phyloP scores from a whole-genome alignment of 2,888 invertebrate genomes.

The Falcaria lacertinaria region DNA sequence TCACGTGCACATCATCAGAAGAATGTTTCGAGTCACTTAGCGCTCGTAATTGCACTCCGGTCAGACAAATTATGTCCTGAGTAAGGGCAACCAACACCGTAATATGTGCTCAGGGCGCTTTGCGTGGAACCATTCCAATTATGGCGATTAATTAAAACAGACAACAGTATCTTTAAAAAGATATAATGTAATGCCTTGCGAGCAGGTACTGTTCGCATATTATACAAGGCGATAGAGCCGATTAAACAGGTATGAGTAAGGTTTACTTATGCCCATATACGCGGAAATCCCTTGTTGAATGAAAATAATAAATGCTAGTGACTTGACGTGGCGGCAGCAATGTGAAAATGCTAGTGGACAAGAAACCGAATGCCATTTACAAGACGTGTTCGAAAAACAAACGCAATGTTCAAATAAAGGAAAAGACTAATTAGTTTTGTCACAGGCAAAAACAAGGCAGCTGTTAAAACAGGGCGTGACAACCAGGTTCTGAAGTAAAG shows the following conservation, averaged over 20 bases:
- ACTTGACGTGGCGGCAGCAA: slow-evolving; percentile 34
- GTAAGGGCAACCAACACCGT: slow-evolving; percentile 35
- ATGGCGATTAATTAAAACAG: slow-evolving; percentile 46
- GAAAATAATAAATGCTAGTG: slow-evolving; percentile 56
- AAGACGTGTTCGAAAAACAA: slow-evolving; percentile 33
- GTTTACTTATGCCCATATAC: slow-evolving; percentile 30
- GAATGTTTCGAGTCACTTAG: slow-evolving; percentile 40
- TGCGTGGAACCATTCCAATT: slow-evolving; percentile 32
- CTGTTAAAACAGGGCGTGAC: slow-evolving; percentile 5
- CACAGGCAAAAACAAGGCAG: slow-evolving; percentile 5
- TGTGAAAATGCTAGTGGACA: slow-evolving; percentile 31
- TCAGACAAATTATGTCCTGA: slow-evolving; percentile 44
- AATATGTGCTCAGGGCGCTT: slow-evolving; percentile 37
- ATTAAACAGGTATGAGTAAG: slow-evolving; percentile 46
- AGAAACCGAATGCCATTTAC: slow-evolving; percentile 34
- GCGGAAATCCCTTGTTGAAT: slow-evolving; percentile 58
- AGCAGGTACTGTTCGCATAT: slow-evolving; percentile 24
- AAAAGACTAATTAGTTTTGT: slow-evolving; percentile 34
- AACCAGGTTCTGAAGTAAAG: background rate
- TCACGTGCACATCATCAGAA: slow-evolving; percentile 32
- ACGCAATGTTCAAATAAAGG: slow-evolving; percentile 29
- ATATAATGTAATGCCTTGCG: slow-evolving; percentile 16
- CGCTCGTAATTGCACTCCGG: slow-evolving; percentile 35
- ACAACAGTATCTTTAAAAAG: slow-evolving; percentile 34
- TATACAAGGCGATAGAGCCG: slow-evolving; percentile 31